These are phyloP conservation scores for Pristionchus arcanus DNA, from an alignment of 2,888 invertebrate species.

Conservation along the genomic window DNA sequence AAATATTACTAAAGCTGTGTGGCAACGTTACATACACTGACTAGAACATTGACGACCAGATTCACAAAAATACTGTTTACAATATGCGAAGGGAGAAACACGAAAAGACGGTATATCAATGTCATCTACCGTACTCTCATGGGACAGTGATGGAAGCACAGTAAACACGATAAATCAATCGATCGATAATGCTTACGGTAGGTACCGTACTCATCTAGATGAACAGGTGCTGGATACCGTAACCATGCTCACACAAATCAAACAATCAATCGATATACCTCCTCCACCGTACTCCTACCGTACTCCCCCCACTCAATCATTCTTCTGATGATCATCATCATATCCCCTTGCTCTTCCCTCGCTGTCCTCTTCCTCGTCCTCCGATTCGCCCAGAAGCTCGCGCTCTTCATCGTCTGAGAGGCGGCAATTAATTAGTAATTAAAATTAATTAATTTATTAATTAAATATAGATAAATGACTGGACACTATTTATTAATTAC, in stretches of 20 bases:
- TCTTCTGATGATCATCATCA: constrained; percentile 63
- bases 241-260: no score
- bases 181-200: no score
- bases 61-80: neutral
- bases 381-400: constrained; percentile 49
- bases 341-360: neutral
- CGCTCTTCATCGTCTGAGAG: constrained; percentile 60
- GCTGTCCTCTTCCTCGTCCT: constrained; percentile 52
- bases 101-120: neutral
- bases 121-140: neutral
- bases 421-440: no score
- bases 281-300: constrained; percentile 13
- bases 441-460: neutral
- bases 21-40: constrained; percentile 22
- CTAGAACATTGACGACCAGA: neutral
- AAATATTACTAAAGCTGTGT: neutral
- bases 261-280: no score
- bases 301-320: neutral
- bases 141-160: neutral
- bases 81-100: neutral
- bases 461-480: no score
- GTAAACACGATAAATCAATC: no score
- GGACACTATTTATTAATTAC: no score
- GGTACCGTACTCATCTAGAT: no score
- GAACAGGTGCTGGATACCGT: no score